These are phyloP conservation scores for Corythaixoides concolor DNA, from an alignment of 2,113 vertebrate genomes.

Conservation along the genomic window DNA sequence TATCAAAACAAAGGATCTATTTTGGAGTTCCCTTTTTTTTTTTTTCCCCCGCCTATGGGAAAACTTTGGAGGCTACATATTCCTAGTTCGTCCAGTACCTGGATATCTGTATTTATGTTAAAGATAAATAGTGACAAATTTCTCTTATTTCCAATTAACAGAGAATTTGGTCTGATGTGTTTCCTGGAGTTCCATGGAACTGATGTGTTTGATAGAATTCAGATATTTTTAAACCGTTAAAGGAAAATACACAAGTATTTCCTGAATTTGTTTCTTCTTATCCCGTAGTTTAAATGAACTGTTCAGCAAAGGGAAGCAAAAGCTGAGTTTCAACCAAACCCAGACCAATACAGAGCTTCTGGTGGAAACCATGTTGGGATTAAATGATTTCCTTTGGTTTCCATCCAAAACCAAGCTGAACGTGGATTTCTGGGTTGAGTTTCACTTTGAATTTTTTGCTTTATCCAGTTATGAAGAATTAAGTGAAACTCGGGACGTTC, in stretches of 20 bases:
- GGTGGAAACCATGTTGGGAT: conserved; percentile 67
- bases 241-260: conserved; percentile 57
- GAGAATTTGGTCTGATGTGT: not conserved
- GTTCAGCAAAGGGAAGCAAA: conserved; percentile 53
- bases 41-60: not conserved
- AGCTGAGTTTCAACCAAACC: conserved; percentile 50
- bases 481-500: conserved; percentile 68
- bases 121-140: conserved; percentile 15
- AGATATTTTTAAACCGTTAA: conserved; percentile 19
- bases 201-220: conserved; percentile 24
- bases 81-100: not conserved
- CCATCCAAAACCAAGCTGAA: conserved; percentile 62
- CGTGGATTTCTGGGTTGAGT: conserved; percentile 58
- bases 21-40: not conserved
- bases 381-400: conserved; percentile 70
- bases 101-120: not conserved
- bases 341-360: conserved; percentile 59
- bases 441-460: conserved; percentile 65
- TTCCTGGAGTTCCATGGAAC: conserved; percentile 6
- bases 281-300: conserved; percentile 45
- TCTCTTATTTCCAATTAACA: not conserved
- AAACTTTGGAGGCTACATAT: not conserved
- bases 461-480: conserved; percentile 64
- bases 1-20: not conserved
- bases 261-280: conserved; percentile 62